A percentile compares a stretch with the other conserved stretches of the same genome.
Conservation (phyloP, 2,888 invertebrate genomes). For the Megaustenia siamemsis region DNA sequence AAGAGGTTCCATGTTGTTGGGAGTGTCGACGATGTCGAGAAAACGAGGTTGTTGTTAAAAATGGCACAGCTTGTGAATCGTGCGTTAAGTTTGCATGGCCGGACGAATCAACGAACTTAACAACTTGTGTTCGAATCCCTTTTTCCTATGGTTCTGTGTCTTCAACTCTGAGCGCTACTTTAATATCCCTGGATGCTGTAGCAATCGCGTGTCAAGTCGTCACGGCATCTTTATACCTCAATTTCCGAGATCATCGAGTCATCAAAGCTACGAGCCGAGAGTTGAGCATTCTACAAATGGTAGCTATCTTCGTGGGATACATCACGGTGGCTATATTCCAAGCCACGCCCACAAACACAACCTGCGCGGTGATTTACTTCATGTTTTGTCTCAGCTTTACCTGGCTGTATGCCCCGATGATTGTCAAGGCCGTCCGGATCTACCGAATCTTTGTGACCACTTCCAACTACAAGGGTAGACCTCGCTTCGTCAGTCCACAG, state of each 20-base stretch:
- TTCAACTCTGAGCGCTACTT: slow-evolving; percentile 49
- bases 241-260: slow-evolving; percentile 59
- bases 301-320: slow-evolving; percentile 66
- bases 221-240: slow-evolving; percentile 46
- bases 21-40: slow-evolving; percentile 59
- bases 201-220: slow-evolving; percentile 33
- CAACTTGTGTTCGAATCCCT: slow-evolving; percentile 51
- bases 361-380: slow-evolving; percentile 55
- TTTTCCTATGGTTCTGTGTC: slow-evolving; percentile 27
- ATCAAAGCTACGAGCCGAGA: slow-evolving; percentile 73
- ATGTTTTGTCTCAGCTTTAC: slow-evolving; percentile 61
- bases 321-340: slow-evolving; percentile 62
- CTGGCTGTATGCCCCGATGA: slow-evolving; percentile 62
- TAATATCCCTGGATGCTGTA: slow-evolving; percentile 32
- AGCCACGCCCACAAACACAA: slow-evolving; percentile 58
- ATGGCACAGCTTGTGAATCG: slow-evolving; percentile 55
- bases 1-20: slow-evolving; percentile 63
- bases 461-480: slow-evolving; percentile 56
- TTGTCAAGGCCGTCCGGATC: slow-evolving; percentile 61
- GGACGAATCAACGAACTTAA: slow-evolving; percentile 51
- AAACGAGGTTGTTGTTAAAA: slow-evolving; percentile 58
- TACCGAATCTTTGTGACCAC: slow-evolving; percentile 64
- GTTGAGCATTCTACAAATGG: slow-evolving; percentile 69
- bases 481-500: slow-evolving; percentile 57
- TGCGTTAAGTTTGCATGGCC: slow-evolving; percentile 63